phyloP scores from a whole-genome alignment of 2,888 invertebrate species.

The Mystacides longicornis region DNA sequence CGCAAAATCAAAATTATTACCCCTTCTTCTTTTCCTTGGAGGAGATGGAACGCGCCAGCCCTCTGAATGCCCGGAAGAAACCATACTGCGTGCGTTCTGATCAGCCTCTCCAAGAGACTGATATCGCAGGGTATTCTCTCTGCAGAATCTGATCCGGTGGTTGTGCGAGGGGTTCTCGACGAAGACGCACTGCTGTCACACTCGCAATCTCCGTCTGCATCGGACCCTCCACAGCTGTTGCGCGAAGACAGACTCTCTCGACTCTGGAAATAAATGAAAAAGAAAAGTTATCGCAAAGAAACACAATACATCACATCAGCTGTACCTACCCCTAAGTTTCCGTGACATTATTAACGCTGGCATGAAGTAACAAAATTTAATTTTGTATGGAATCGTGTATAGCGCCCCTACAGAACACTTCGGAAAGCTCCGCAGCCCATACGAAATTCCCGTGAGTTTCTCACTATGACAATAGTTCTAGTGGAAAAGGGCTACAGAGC shows the following conservation, averaged over 20 bases:
- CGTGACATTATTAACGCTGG: too few species aligned
- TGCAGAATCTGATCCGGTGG: conserved; percentile 52
- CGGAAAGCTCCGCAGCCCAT: too few species aligned
- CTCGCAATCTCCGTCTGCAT: conserved; percentile 51
- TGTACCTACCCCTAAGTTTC: too few species aligned
- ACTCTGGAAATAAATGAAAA: conserved; percentile 51
- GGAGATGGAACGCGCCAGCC: conserved; percentile 86
- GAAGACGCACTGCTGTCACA: conserved; percentile 39
- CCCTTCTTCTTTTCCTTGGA: conserved; percentile 90
- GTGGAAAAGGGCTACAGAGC: too few species aligned
- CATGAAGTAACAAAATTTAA: too few species aligned
- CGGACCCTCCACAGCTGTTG: conserved; percentile 50
- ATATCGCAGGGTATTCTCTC: conserved; percentile 77
- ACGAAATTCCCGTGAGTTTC: too few species aligned
- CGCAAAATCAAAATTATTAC: conserved; percentile 43
- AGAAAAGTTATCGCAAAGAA: too few species aligned
- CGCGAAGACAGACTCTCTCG: conserved; percentile 62
- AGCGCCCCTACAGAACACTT: too few species aligned
- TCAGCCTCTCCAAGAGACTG: conserved; percentile 76
- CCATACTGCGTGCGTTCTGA: conserved; percentile 93
- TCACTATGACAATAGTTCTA: too few species aligned
- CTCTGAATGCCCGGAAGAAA: conserved; percentile 89
- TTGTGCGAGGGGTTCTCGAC: conserved; percentile 32
- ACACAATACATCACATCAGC: too few species aligned
- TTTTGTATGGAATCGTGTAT: too few species aligned